Evolutionary conservation across 1,140 invertebrate species (phyloP), one percentile per base, ranked within the genome.

Genomic region (Portunus trituberculatus): DNA sequence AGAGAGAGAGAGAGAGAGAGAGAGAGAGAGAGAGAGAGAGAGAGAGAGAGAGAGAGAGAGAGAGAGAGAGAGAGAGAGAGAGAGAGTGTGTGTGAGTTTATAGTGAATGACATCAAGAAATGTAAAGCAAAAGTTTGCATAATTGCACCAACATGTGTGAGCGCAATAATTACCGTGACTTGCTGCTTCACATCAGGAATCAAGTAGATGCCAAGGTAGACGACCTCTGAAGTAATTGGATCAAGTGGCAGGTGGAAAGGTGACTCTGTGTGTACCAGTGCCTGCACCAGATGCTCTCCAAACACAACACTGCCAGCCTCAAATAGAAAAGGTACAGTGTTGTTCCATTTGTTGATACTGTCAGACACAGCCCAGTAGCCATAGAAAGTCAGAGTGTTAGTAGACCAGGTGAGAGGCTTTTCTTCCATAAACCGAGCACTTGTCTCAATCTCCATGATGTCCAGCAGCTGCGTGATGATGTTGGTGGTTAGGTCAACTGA

Each of bases 371-470:
- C 67, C 91, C 92, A 59, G 59, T 93, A 96, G 28, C 96, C 96
- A 12, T 46, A 46, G 86, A 93, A 96, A 2, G 29, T 89, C 6
- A 96, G 91, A 8, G 82, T 93, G 25, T 84, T 82, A 7, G 96
- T 94, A 4, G 84, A 93, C 52, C 84, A 94, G 0, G 12, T 20
- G 16, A 96, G 88, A n/a, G 96, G 96, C 48, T 93, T 48, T 45
- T 96, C 96, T 14, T 95, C 93, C 16, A 93, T 76, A 48, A 96
- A 95, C 31, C 96, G 86, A 32, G 93, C 45, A 59, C 59, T 82
- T 7, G 92, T 95, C 76, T 96, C 96, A 28, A 52, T 86, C 84
- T 92, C 88, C 95, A 96, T 95, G 8, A 96, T 91, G n/a, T 93
- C 28, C n/a, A 95, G 88, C 12, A 96, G 52, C 83, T 87, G 82